These are phyloP conservation scores for Dryobota labecula DNA, from an alignment of 2,888 invertebrate species.

Conservation along the genomic window DNA sequence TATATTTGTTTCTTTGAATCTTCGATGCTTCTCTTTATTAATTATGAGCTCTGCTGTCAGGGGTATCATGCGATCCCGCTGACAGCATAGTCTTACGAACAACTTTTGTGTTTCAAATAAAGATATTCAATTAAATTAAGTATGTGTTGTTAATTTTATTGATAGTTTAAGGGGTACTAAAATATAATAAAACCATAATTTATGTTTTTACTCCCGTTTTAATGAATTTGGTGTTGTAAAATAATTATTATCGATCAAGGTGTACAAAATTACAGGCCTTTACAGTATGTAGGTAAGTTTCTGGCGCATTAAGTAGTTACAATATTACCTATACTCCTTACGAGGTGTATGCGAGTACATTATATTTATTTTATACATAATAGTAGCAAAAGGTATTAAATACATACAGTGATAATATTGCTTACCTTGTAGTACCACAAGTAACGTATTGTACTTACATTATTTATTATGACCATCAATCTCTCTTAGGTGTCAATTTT, in stretches of 20 bases:
- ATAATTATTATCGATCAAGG: constrained; percentile 86
- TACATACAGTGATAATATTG: constrained; percentile 81
- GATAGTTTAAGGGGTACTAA: constrained; percentile 42
- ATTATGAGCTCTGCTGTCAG: background rate
- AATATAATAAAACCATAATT: constrained; percentile 76
- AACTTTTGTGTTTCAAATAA: constrained; percentile 4
- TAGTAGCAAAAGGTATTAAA: constrained; percentile 78
- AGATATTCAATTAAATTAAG: background rate
- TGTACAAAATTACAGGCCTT: constrained; percentile 90
- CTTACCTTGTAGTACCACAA: constrained; percentile 82
- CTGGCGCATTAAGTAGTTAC: constrained; percentile 79
- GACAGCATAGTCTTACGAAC: background rate
- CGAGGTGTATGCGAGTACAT: constrained; percentile 79
- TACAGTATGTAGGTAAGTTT: constrained; percentile 83
- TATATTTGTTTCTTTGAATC: background rate
- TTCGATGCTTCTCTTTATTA: background rate
- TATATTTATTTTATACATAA: constrained; percentile 73
- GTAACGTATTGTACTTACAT: constrained; percentile 78
- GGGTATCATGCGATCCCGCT: no score
- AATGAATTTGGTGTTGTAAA: constrained; percentile 87
- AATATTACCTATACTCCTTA: constrained; percentile 73
- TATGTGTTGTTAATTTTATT: constrained; percentile 28
- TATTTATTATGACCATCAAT: constrained; percentile 61
- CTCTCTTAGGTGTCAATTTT: constrained; percentile 72
- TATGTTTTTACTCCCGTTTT: constrained; percentile 82